Conservation (phyloP, 2,888 invertebrate species). For the Nudaria mundana region DNA sequence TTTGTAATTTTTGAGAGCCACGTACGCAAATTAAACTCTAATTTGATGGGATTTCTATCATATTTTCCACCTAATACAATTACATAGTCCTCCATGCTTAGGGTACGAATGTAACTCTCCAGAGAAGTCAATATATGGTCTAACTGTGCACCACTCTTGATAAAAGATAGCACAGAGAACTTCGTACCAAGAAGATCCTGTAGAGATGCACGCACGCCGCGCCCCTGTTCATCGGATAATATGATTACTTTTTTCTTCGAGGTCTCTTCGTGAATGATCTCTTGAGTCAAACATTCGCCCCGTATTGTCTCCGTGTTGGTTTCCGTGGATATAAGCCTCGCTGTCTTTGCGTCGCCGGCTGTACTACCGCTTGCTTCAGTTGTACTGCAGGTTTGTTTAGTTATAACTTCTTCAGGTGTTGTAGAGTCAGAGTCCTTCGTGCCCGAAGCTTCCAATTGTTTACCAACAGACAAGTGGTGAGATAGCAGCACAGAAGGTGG, state of each 20-base stretch:
- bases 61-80: not conserved
- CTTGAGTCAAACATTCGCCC: no score
- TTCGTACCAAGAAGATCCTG: not conserved
- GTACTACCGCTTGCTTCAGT: no score
- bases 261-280: no score
- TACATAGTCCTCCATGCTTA: not conserved
- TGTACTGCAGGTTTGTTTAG: no score
- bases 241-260: not conserved
- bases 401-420: no score
- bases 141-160: not conserved
- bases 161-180: not conserved
- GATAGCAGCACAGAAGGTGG: no score
- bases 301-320: no score
- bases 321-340: no score
- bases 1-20: not conserved
- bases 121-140: not conserved
- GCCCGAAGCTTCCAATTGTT: no score
- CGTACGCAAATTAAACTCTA: not conserved
- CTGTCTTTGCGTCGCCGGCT: no score
- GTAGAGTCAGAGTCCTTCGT: no score
- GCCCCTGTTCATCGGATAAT: not conserved
- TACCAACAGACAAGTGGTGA: no score
- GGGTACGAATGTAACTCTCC: not conserved
- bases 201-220: not conserved
- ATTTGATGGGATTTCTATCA: not conserved